These are phyloP conservation scores for Peromyscus leucopus DNA, from an alignment of 2,113 vertebrate genomes.

Conservation along the genomic window DNA sequence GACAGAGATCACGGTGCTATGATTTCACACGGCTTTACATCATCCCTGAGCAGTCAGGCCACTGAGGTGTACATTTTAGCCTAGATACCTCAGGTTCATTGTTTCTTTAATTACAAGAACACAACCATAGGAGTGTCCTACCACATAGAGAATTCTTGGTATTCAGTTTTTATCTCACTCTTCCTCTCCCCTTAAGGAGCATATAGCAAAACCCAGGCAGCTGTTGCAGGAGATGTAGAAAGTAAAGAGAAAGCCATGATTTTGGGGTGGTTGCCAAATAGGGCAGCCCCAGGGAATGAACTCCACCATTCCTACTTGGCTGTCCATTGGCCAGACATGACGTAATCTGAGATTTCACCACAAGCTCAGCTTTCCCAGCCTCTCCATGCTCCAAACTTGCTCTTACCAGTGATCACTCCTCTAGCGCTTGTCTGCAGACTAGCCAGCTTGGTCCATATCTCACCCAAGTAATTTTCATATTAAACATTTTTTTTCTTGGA, in stretches of 20 bases:
- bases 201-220: neutral
- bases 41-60: neutral
- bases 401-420: neutral
- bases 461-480: neutral
- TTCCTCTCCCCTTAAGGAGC: neutral
- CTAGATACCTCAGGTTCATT: neutral
- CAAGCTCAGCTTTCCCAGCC: neutral
- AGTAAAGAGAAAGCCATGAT: neutral
- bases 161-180: neutral
- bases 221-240: neutral
- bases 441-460: neutral
- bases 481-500: neutral
- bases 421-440: accelerated
- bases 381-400: neutral
- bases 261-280: neutral
- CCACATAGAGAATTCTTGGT: neutral
- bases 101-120: neutral
- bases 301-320: too few relatives aligned
- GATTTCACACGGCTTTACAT: neutral
- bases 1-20: neutral
- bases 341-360: neutral
- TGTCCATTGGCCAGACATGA: neutral
- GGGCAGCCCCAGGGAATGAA: neutral
- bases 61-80: neutral
- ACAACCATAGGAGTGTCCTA: neutral